Evolutionary conservation across 2,888 invertebrate species (phyloP).

Genomic region (Rosalia funebris): DNA sequence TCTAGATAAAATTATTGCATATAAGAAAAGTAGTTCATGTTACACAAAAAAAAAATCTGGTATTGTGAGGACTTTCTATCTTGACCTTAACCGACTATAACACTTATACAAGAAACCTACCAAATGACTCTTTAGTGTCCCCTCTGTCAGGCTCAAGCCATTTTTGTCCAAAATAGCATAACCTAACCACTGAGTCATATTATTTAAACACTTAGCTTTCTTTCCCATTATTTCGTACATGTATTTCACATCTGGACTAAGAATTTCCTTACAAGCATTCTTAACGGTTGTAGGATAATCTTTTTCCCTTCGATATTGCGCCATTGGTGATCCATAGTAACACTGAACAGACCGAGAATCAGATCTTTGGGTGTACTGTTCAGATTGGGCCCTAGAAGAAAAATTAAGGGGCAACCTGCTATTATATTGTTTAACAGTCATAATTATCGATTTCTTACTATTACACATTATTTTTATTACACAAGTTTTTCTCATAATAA

Average conservation of each 20-base stretch:
- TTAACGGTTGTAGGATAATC: conserved; percentile 28
- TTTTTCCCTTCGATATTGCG: conserved; percentile 34
- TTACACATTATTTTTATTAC: neutral
- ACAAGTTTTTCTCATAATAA: neutral
- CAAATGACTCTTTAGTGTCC: conserved; percentile 35
- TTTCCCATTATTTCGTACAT: conserved; percentile 68
- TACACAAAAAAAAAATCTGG: no score
- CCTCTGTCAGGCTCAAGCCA: conserved; percentile 50
- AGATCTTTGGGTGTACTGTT: conserved; percentile 36
- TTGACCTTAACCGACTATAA: no score
- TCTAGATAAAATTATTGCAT: no score
- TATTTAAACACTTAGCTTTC: conserved; percentile 62
- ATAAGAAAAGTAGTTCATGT: no score
- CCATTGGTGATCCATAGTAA: conserved; percentile 32
- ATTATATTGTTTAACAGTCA: no score
- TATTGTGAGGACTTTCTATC: no score
- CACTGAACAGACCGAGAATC: conserved; percentile 38
- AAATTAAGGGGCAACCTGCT: no score
- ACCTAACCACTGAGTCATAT: conserved; percentile 59
- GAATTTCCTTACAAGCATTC: conserved; percentile 31
- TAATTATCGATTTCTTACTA: no score
- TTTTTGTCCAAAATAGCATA: conserved; percentile 54
- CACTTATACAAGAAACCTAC: no score
- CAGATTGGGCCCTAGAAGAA: conserved; percentile 18
- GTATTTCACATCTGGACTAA: conserved; percentile 53